phyloP scores from a whole-genome alignment of 2,888 invertebrate species.

The Calliphora vomitoria region DNA sequence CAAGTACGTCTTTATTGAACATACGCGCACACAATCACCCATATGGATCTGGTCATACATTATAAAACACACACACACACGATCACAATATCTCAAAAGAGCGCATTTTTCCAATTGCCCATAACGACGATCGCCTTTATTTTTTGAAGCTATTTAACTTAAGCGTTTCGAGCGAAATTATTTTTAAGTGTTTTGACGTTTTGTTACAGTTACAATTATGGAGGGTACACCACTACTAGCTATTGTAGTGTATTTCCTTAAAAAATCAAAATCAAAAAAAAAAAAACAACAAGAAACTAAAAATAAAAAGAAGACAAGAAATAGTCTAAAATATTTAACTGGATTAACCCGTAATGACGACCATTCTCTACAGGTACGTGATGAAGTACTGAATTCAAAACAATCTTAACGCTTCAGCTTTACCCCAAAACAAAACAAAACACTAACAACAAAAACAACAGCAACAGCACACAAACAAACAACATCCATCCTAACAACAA shows the following conservation, averaged over 20 bases:
- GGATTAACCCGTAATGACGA: constrained; percentile 75
- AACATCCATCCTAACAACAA: constrained; percentile 67
- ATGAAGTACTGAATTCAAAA: constrained; percentile 77
- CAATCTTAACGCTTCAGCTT: constrained; percentile 76
- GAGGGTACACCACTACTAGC: constrained; percentile 59
- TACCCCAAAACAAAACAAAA: constrained; percentile 74
- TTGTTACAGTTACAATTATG: constrained; percentile 53
- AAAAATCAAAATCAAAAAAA: constrained; percentile 51
- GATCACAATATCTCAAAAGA: neutral
- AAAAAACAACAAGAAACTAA: constrained; percentile 51
- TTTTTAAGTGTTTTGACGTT: constrained; percentile 52
- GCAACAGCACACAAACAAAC: constrained; percentile 51
- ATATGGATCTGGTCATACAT: constrained; percentile 31
- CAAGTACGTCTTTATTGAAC: constrained; percentile 3
- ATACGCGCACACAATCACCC: neutral
- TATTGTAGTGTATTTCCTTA: constrained; percentile 76
- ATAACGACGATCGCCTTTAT: constrained; percentile 38
- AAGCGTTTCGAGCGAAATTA: constrained; percentile 24
- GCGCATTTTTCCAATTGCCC: neutral
- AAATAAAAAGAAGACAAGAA: constrained; percentile 62
- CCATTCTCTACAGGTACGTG: constrained; percentile 77
- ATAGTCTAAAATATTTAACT: constrained; percentile 68
- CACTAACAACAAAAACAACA: constrained; percentile 42
- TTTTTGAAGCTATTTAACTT: no score
- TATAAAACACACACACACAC: constrained; percentile 6